A percentile compares a stretch with the other conserved stretches of the same genome.
phyloP scores from a whole-genome alignment of 1,140 invertebrate genomes.

The Zelostemma sp. region DNA sequence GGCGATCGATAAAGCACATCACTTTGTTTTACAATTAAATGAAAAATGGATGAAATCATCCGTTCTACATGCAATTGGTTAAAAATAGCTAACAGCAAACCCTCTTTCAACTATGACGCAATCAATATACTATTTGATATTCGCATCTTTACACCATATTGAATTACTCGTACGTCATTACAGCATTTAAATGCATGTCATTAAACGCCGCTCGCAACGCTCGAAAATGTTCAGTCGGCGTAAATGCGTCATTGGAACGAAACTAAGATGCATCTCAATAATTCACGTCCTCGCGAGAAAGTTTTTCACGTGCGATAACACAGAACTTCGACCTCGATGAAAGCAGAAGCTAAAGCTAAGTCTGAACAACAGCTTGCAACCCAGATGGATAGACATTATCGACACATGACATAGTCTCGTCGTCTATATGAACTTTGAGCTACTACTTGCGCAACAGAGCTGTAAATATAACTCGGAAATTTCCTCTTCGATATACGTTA shows the following conservation, averaged over 20 bases:
- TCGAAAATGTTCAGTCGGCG: slow-evolving; percentile 5
- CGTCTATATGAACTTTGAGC: slow-evolving; percentile 13
- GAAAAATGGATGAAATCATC: not conserved
- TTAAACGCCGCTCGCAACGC: not conserved
- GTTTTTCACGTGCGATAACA: slow-evolving; percentile 21
- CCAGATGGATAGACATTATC: slow-evolving; percentile 28
- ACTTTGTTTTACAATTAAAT: no score
- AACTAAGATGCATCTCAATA: slow-evolving; percentile 14
- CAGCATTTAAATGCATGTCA: not conserved
- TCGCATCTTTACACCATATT: slow-evolving; percentile 1
- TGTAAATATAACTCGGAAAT: slow-evolving; percentile 19
- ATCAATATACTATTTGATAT: slow-evolving; percentile 4
- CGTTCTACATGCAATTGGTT: no score
- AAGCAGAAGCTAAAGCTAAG: slow-evolving; percentile 19
- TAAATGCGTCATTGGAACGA: slow-evolving; percentile 11
- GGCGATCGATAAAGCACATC: no score
- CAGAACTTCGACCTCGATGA: slow-evolving; percentile 13
- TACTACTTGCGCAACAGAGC: slow-evolving; percentile 24
- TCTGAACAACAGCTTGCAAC: slow-evolving; percentile 12
- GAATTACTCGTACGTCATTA: not conserved
- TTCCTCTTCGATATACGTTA: not conserved
- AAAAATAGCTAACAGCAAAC: slow-evolving; percentile 2
- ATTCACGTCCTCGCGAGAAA: slow-evolving; percentile 14
- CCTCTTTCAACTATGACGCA: not conserved
- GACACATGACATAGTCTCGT: slow-evolving; percentile 20